Conservation (phyloP, 2,888 invertebrate genomes). For the Myathropa florea region DNA sequence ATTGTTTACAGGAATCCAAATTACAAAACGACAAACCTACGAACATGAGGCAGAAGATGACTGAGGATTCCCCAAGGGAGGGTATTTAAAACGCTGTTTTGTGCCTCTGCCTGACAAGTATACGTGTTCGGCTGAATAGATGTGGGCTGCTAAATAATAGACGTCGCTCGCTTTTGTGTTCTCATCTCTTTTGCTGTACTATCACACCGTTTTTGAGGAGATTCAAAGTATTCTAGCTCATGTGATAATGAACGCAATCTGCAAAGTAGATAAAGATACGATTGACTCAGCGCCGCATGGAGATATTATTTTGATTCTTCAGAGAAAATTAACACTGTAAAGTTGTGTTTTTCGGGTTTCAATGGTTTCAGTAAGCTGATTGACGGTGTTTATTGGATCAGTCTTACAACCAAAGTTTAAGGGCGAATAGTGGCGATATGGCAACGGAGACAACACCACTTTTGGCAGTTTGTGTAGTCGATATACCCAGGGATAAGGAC, state of each 20-base stretch:
- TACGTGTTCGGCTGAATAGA: constrained; percentile 11
- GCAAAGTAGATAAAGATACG: constrained; percentile 26
- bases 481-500: constrained; percentile 48
- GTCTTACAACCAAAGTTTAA: neutral
- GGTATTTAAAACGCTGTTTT: constrained; percentile 34
- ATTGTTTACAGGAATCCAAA: constrained; percentile 77
- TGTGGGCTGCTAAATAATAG: constrained; percentile 26
- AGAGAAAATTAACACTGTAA: neutral
- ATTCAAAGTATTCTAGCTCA: constrained; percentile 7
- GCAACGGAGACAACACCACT: constrained; percentile 70
- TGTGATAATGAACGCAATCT: constrained; percentile 59
- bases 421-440: constrained; percentile 21
- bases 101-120: neutral
- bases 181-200: constrained; percentile 22
- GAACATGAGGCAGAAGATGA: neutral
- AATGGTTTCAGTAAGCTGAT: neutral
- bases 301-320: neutral
- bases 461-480: constrained; percentile 56
- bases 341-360: neutral
- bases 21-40: constrained; percentile 56
- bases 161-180: neutral
- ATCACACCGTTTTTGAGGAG: neutral
- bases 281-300: neutral
- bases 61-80: constrained; percentile 4
- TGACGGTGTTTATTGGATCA: neutral